A percentile compares a stretch with the other conserved stretches of the same genome.
Conservation (phyloP, 64 coral and sea anemone genomes). For the Montipora efflorescens region DNA sequence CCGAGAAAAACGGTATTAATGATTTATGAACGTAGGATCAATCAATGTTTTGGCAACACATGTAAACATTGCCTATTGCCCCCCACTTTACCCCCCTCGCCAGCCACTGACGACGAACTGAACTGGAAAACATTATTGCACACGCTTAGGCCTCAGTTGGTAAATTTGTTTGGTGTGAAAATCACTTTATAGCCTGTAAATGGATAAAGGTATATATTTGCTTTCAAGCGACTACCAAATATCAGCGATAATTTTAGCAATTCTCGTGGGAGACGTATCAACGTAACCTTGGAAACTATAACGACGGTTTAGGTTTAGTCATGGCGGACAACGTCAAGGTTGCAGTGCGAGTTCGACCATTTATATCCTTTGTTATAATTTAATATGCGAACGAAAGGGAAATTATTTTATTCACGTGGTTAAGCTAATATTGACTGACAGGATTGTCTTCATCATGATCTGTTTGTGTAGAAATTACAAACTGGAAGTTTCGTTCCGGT, state of each 20-base stretch:
- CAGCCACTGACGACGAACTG: no score
- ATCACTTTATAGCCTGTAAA: not conserved
- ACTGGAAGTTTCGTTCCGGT: no score
- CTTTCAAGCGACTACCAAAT: not conserved
- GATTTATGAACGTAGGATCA: no score
- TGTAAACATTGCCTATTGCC: not conserved
- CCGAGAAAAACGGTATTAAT: no score
- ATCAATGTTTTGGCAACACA: constrained; percentile 20
- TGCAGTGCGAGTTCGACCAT: constrained; percentile 89
- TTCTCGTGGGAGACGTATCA: not conserved
- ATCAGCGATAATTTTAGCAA: not conserved
- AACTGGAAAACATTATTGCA: no score
- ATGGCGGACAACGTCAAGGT: constrained; percentile 93
- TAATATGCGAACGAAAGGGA: not conserved
- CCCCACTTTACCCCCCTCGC: no score
- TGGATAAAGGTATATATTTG: not conserved
- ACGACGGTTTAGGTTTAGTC: not conserved
- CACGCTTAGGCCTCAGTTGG: no score
- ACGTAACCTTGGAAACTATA: constrained; percentile 35
- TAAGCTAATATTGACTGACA: constrained; percentile 5
- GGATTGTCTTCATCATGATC: no score
- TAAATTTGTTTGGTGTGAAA: not conserved
- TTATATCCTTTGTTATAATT: constrained; percentile 82
- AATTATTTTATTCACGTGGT: not conserved
- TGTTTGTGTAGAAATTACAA: not conserved